These are phyloP conservation scores for Drosophila aldrichi DNA, from an alignment of 2,888 invertebrate genomes.

Conservation along the genomic window DNA sequence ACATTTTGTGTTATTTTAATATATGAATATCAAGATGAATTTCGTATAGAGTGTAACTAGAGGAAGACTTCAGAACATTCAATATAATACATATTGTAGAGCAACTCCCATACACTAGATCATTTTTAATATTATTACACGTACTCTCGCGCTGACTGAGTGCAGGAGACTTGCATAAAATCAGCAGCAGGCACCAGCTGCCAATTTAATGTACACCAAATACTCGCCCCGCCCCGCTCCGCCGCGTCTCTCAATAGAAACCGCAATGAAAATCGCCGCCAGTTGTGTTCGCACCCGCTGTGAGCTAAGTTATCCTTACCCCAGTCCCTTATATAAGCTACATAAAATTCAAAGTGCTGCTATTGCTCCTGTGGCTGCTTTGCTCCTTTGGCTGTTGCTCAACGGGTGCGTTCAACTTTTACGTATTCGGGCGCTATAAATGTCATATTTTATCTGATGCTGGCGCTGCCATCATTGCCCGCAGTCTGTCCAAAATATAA, in stretches of 20 bases:
- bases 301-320: slow-evolving; percentile 26
- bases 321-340: slow-evolving; percentile 53
- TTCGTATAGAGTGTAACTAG: not conserved
- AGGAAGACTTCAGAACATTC: no score
- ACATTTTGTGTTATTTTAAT: slow-evolving; percentile 1
- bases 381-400: slow-evolving; percentile 49
- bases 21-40: not conserved
- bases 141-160: slow-evolving; percentile 11
- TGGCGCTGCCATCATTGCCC: slow-evolving; percentile 13
- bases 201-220: slow-evolving; percentile 35
- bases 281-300: slow-evolving; percentile 46
- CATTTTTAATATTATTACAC: slow-evolving; percentile 18
- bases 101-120: not conserved
- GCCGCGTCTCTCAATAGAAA: slow-evolving; percentile 20
- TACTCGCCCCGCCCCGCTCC: not conserved
- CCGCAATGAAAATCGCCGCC: slow-evolving; percentile 54
- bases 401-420: slow-evolving; percentile 77
- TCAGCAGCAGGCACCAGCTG: slow-evolving; percentile 28
- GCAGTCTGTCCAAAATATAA: slow-evolving; percentile 69
- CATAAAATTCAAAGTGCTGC: slow-evolving; percentile 68
- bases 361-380: slow-evolving; percentile 20
- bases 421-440: slow-evolving; percentile 77
- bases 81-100: no score
- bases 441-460: slow-evolving; percentile 75
- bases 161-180: slow-evolving; percentile 23